Conservation (phyloP, 2,797 vertebrate genomes). For the Diceros bicornis region DNA sequence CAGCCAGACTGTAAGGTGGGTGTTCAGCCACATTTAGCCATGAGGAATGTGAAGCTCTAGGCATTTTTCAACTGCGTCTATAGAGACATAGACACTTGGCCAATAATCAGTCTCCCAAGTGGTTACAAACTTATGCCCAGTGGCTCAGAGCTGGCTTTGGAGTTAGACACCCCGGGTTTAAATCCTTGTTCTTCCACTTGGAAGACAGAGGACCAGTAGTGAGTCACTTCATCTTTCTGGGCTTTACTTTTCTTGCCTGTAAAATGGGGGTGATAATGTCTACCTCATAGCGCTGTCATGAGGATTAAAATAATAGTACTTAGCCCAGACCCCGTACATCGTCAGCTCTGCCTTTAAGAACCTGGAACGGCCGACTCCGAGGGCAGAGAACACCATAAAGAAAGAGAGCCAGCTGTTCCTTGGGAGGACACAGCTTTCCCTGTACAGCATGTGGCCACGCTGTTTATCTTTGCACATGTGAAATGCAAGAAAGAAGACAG, state of each 20-base stretch:
- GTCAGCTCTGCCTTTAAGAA: background rate
- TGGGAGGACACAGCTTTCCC: background rate
- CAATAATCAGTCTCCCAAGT: constrained; percentile 22
- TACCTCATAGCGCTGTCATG: background rate
- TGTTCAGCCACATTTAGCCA: background rate
- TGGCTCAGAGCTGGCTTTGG: background rate
- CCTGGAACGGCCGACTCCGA: background rate
- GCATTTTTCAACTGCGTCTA: background rate
- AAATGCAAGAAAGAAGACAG: background rate
- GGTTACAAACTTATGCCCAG: background rate
- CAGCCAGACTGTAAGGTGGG: background rate
- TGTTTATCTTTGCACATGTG: background rate
- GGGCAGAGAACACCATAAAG: background rate
- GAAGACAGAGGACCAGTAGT: background rate
- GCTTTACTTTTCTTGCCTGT: constrained; percentile 4
- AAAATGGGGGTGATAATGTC: background rate
- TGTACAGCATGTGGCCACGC: background rate
- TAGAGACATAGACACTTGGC: background rate
- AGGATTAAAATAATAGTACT: background rate
- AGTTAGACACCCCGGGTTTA: background rate
- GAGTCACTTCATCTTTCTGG: constrained; percentile 39
- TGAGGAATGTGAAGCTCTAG: background rate
- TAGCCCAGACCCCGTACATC: background rate
- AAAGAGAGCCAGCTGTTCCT: background rate
- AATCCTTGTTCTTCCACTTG: constrained; percentile 29